phyloP scores from a whole-genome alignment of 2,797 vertebrate species.

The Cheirogaleus major region DNA sequence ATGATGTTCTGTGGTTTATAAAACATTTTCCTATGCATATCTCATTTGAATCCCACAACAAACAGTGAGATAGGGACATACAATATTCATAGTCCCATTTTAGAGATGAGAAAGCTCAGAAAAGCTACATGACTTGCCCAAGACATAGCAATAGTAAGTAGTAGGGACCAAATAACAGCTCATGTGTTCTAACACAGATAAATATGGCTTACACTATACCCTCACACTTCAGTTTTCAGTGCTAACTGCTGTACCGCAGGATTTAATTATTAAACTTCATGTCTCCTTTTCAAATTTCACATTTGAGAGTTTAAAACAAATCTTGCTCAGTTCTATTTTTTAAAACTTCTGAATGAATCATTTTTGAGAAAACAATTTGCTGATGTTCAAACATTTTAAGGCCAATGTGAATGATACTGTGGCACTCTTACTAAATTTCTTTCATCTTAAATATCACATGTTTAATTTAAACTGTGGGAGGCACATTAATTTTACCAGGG shows the following conservation, averaged over 20 bases:
- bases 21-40: background rate
- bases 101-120: background rate
- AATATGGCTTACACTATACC: background rate
- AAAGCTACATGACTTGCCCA: background rate
- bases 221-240: background rate
- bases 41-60: background rate
- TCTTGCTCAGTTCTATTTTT: constrained; percentile 47
- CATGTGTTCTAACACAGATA: background rate
- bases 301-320: background rate
- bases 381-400: constrained; percentile 53
- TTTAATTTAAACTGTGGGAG: constrained; percentile 84
- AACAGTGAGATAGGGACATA: background rate
- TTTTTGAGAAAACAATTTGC: constrained; percentile 57
- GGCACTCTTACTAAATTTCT: constrained; percentile 66
- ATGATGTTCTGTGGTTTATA: background rate
- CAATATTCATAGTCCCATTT: background rate
- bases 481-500: constrained; percentile 87
- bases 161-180: background rate
- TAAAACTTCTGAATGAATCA: constrained; percentile 44
- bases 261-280: background rate
- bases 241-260: background rate
- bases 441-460: constrained; percentile 80
- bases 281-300: constrained; percentile 54
- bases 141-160: background rate
- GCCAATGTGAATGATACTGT: constrained; percentile 64